Conservation (phyloP, 1,140 invertebrate genomes). For the Bathynomus jamesi region DNA sequence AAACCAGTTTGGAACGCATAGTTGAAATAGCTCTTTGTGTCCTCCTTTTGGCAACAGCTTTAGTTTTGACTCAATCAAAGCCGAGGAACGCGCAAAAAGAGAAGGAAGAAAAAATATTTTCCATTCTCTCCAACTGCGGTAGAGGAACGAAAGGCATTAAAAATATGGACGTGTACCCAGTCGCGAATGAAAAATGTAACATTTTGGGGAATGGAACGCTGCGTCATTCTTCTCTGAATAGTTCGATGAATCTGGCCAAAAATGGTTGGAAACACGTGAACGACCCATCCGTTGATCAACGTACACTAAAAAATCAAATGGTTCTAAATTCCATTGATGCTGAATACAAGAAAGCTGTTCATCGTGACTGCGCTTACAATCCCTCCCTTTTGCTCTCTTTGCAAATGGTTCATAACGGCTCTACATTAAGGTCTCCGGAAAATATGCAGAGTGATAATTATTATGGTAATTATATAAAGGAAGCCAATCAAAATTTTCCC, state of each 20-base stretch:
- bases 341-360: background rate
- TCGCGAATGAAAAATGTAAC: constrained; percentile 8
- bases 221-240: constrained; percentile 1
- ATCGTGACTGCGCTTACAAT: background rate
- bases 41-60: background rate
- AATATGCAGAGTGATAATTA: no score
- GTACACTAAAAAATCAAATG: background rate
- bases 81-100: background rate
- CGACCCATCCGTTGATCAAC: background rate
- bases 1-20: constrained; percentile 7
- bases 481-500: background rate
- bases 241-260: background rate
- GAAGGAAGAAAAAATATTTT: constrained; percentile 16
- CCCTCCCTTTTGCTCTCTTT: background rate
- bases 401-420: background rate
- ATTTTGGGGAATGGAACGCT: constrained; percentile 4
- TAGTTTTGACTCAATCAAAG: constrained; percentile 13
- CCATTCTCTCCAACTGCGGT: background rate
- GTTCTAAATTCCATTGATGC: constrained; percentile 6
- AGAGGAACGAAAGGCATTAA: constrained; percentile 6
- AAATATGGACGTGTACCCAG: background rate
- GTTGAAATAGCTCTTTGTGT: constrained; percentile 7
- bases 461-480: background rate
- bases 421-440: background rate
- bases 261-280: constrained; percentile 5